phyloP scores from a whole-genome alignment of 2,797 vertebrate genomes.

The Sternarchorhynchus goeldii region DNA sequence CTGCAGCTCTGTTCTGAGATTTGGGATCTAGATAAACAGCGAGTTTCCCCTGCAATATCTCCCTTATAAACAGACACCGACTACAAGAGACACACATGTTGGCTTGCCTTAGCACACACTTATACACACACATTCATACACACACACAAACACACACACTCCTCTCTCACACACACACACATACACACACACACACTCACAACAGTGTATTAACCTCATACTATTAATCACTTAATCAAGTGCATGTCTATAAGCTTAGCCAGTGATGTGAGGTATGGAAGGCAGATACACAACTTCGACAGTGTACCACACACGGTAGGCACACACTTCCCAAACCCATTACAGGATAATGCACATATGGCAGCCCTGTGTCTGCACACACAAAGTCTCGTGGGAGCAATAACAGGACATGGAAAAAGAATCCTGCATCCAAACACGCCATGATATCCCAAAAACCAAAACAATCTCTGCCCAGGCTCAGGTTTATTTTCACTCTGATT shows the following conservation, averaged over 20 bases:
- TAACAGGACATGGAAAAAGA: conserved; percentile 27
- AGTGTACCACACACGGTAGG: not conserved
- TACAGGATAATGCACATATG: conserved; percentile 8
- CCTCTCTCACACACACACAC: not conserved
- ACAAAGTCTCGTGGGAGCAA: conserved; percentile 1
- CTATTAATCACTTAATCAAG: conserved; percentile 36
- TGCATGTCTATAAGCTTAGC: not conserved
- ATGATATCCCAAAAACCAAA: not conserved
- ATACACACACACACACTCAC: conserved; percentile 1
- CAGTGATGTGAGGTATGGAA: not conserved
- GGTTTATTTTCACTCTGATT: conserved; percentile 30
- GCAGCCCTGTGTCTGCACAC: conserved; percentile 23
- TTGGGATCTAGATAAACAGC: conserved; percentile 41
- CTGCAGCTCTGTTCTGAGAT: conserved; percentile 24
- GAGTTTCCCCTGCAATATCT: conserved; percentile 48
- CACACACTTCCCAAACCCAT: not conserved
- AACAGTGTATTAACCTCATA: too few species aligned
- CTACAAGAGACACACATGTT: conserved; percentile 36
- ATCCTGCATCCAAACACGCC: not conserved
- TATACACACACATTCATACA: conserved; percentile 13
- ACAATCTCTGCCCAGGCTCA: not conserved
- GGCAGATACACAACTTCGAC: conserved; percentile 7
- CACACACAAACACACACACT: not conserved
- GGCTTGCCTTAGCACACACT: conserved; percentile 18
- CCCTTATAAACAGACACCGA: conserved; percentile 37